Conservation (phyloP, 2,797 vertebrate species). For the Sardinella longiceps region DNA sequence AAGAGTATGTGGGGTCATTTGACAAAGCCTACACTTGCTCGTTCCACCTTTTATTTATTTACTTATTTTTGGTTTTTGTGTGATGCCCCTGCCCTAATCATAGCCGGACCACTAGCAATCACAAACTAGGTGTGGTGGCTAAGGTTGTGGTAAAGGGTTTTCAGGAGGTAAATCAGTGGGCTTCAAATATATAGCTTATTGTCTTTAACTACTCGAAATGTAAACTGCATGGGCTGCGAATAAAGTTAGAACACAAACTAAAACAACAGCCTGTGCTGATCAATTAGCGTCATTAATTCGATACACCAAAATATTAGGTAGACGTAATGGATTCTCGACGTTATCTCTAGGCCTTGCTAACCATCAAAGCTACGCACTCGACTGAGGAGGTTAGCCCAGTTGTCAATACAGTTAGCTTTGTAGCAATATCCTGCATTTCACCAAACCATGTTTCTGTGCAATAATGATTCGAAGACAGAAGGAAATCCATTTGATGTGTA, state of each 20-base stretch:
- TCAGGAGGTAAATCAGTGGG: background rate
- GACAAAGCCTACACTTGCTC: background rate
- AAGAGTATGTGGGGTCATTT: background rate
- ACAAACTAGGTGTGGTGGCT: conserved; percentile 20
- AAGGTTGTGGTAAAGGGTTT: background rate
- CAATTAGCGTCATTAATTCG: conserved; percentile 17
- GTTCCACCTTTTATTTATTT: background rate
- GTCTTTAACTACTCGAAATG: background rate
- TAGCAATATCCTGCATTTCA: background rate
- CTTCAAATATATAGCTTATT: background rate
- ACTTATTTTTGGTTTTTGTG: background rate
- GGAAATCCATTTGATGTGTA: conserved; percentile 20
- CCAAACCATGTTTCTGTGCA: conserved; percentile 5
- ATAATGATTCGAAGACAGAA: conserved; percentile 1
- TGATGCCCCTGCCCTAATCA: background rate
- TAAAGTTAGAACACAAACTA: background rate
- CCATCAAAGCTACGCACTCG: conserved; percentile 21
- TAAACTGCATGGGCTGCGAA: background rate
- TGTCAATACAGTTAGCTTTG: conserved; percentile 7
- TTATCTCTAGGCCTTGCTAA: conserved; percentile 6
- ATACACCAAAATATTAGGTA: background rate
- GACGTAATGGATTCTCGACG: conserved; percentile 5
- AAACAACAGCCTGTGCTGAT: background rate
- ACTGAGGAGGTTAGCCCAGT: conserved; percentile 1
- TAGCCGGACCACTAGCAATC: background rate